Percentiles rank a stretch among this genome's conserved stretches.
Evolutionary conservation across 1,140 invertebrate species (phyloP).

Genomic region (Scaptomyza montana): DNA sequence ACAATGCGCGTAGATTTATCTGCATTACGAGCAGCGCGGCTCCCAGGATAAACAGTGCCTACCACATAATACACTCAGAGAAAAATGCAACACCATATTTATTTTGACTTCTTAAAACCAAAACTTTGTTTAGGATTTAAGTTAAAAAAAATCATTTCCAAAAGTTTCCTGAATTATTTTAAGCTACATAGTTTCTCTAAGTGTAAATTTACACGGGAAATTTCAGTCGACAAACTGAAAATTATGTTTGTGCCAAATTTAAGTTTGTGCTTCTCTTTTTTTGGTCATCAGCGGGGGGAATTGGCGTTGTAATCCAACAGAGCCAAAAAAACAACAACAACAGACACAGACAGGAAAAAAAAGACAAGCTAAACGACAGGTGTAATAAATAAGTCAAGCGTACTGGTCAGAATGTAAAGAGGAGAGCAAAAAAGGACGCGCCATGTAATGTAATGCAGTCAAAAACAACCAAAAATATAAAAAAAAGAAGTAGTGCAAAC

Average conservation of each 20-base stretch:
- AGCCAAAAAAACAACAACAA: constrained; percentile 35
- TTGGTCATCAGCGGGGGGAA: constrained; percentile 39
- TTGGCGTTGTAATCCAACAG: constrained; percentile 51
- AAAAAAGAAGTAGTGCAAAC: neutral
- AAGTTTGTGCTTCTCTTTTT: constrained; percentile 47
- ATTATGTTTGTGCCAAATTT: constrained; percentile 81
- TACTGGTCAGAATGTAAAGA: constrained; percentile 50
- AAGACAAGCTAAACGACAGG: constrained; percentile 73
- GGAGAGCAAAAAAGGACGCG: constrained; percentile 6
- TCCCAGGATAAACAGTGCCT: constrained; percentile 49
- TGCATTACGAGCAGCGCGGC: constrained; percentile 58
- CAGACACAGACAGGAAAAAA: constrained; percentile 40
- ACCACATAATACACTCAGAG: constrained; percentile 31
- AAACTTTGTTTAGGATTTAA: neutral
- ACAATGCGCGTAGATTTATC: constrained; percentile 76
- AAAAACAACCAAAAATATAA: neutral
- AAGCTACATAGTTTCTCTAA: neutral
- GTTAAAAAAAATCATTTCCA: neutral
- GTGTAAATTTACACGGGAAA: constrained; percentile 55
- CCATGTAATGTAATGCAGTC: constrained; percentile 54
- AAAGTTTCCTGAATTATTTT: no score
- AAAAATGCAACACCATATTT: neutral
- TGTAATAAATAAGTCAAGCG: constrained; percentile 76
- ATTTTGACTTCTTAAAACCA: neutral
- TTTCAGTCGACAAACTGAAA: constrained; percentile 79